Evolutionary conservation across 2,113 vertebrate species (phyloP).

Genomic region (Muntiacus reevesi): DNA sequence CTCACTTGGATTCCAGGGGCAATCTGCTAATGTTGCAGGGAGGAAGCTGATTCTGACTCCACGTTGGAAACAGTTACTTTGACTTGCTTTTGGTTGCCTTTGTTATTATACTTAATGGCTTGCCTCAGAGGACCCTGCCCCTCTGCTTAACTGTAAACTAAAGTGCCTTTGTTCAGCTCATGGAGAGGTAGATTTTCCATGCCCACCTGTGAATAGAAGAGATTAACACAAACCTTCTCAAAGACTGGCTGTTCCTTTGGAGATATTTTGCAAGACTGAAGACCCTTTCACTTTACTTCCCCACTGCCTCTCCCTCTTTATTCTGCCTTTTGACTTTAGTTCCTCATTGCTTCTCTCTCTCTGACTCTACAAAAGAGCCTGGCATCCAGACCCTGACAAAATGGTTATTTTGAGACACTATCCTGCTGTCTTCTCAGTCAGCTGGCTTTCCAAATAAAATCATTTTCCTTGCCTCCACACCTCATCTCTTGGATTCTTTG

Average conservation of each 20-base stretch:
- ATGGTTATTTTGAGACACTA: background rate
- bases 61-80: background rate
- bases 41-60: background rate
- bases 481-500: background rate
- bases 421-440: background rate
- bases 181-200: background rate
- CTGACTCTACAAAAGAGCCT: background rate
- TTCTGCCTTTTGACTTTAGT: background rate
- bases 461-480: background rate
- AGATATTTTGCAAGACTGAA: background rate
- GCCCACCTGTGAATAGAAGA: background rate
- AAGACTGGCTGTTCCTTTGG: background rate
- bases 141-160: background rate
- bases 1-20: background rate
- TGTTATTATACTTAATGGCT: background rate
- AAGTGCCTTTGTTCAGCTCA: background rate
- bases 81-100: background rate
- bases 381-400: background rate
- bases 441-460: background rate
- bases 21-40: background rate
- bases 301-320: background rate
- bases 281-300: background rate
- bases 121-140: background rate
- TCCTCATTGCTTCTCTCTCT: background rate
- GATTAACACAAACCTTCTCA: background rate